A percentile compares a stretch with the other conserved stretches of the same genome.
These are phyloP conservation scores for Eonycteris spelaea DNA, from an alignment of 2,113 vertebrate genomes.

Conservation along the genomic window DNA sequence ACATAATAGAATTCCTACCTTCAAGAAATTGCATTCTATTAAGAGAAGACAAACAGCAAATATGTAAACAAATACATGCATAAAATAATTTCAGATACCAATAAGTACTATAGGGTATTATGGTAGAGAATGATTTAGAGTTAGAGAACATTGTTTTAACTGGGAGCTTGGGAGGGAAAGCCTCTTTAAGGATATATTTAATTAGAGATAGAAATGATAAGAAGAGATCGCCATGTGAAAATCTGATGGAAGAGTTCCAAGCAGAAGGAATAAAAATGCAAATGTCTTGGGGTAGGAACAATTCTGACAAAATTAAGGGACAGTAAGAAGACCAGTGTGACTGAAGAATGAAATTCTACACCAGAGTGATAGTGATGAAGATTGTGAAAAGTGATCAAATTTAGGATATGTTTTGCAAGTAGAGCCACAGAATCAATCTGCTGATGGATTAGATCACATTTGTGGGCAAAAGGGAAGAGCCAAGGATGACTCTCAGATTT, in stretches of 20 bases:
- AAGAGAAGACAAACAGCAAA: slow-evolving; percentile 1
- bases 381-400: neutral
- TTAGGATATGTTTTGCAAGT: neutral
- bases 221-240: slow-evolving; percentile 25
- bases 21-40: neutral
- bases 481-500: slow-evolving; percentile 1
- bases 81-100: neutral
- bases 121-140: neutral
- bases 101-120: neutral
- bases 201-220: neutral
- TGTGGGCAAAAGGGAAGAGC: neutral
- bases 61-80: neutral
- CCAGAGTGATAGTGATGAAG: neutral
- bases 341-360: neutral
- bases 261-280: neutral
- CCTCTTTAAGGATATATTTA: neutral
- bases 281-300: neutral
- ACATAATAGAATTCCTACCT: neutral
- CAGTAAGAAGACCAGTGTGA: neutral
- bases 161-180: neutral
- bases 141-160: slow-evolving; percentile 8
- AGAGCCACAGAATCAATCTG: slow-evolving; percentile 31
- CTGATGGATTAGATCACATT: neutral
- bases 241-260: neutral
- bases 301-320: neutral